Conservation (phyloP, 1,140 invertebrate genomes). For the Drosophila triauraria region DNA sequence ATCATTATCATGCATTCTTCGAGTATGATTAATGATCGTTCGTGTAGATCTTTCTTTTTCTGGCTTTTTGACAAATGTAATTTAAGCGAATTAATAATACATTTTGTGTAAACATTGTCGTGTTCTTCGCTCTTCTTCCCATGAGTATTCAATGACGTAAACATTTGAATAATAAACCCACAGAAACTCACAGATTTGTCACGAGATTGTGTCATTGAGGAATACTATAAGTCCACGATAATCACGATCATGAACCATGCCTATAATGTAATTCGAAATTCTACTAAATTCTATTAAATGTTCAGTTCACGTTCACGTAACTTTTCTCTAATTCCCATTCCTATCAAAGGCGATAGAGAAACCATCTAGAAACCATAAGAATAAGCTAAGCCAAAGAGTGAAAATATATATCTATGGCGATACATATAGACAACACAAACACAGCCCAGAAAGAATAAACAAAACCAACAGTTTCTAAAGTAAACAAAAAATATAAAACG, state of each 20-base stretch:
- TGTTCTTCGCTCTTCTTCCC: constrained; percentile 9
- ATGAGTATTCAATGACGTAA: constrained; percentile 42
- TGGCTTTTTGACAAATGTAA: constrained; percentile 53
- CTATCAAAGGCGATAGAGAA: background rate
- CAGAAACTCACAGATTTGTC: constrained; percentile 25
- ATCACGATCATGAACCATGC: background rate
- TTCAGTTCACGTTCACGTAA: constrained; percentile 11
- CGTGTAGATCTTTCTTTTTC: constrained; percentile 44
- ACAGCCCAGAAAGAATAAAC: constrained; percentile 64
- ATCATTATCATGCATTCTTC: constrained; percentile 43
- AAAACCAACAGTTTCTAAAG: constrained; percentile 62
- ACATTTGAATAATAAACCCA: constrained; percentile 34
- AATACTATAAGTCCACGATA: constrained; percentile 1
- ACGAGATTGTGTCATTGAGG: constrained; percentile 42
- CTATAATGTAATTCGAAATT: constrained; percentile 4
- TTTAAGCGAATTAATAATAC: constrained; percentile 46
- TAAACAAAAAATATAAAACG: constrained; percentile 56
- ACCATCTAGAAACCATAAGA: constrained; percentile 31
- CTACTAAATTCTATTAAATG: background rate
- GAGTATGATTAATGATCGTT: constrained; percentile 49
- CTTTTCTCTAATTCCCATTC: background rate
- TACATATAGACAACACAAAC: constrained; percentile 9
- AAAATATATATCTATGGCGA: constrained; percentile 7
- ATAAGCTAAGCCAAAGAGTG: constrained; percentile 17
- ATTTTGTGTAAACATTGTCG: constrained; percentile 44